Evolutionary conservation across 2,888 invertebrate genomes (phyloP).

Genomic region (Caenorhabditis uteleia): DNA sequence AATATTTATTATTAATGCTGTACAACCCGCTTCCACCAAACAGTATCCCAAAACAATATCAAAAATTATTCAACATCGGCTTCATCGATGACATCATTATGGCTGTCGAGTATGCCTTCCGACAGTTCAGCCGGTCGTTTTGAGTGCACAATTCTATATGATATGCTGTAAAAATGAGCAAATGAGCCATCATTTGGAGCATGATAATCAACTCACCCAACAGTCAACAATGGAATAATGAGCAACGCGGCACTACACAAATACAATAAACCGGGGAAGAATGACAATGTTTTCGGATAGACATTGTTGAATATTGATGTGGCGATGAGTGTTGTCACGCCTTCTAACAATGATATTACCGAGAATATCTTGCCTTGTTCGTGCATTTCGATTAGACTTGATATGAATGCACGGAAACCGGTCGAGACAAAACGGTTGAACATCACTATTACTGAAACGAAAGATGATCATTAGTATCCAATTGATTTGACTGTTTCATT

Average conservation of each 20-base stretch:
- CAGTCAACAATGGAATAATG: conserved; percentile 48
- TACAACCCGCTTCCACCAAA: too few species aligned
- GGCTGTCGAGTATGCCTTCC: conserved; percentile 32
- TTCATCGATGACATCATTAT: conserved; percentile 35
- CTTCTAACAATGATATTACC: conserved; percentile 69
- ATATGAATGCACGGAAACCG: conserved; percentile 69
- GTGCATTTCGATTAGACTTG: conserved; percentile 63
- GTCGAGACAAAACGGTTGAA: conserved; percentile 70
- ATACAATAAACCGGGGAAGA: conserved; percentile 70
- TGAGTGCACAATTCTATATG: background rate
- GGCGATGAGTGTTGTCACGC: conserved; percentile 67
- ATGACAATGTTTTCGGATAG: conserved; percentile 68
- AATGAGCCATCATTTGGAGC: background rate
- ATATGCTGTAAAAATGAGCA: background rate
- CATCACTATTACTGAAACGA: conserved; percentile 64
- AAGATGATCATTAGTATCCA: too few species aligned
- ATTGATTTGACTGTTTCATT: background rate
- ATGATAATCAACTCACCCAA: conserved; percentile 44
- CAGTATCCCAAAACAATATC: background rate
- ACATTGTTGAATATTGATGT: conserved; percentile 70
- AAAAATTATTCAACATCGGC: background rate
- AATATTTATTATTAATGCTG: too few species aligned
- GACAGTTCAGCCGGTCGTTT: conserved; percentile 13
- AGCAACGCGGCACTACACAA: conserved; percentile 54
- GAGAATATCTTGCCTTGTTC: conserved; percentile 71